Percentiles rank a stretch among this genome's conserved stretches.
Evolutionary conservation across 2,888 invertebrate genomes (phyloP).

Genomic region (Agonopterix subpropinquella): DNA sequence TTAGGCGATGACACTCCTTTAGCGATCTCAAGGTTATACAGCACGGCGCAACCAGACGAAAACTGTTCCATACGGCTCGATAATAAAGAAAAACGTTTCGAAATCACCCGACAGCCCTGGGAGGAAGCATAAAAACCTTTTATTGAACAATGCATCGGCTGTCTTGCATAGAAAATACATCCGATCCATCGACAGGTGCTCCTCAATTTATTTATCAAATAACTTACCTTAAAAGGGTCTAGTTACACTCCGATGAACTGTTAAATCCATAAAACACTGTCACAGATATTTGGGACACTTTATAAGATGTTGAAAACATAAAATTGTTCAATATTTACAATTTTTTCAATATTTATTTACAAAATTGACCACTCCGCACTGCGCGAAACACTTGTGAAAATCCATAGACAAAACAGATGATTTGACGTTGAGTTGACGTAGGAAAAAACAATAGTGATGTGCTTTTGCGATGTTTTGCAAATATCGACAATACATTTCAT

Average conservation of each 20-base stretch:
- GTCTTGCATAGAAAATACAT: constrained; percentile 11
- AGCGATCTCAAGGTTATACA: constrained; percentile 41
- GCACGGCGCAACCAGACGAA: constrained; percentile 25
- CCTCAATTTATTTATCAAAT: constrained; percentile 8
- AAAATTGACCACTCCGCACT: constrained; percentile 51
- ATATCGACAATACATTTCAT: no score
- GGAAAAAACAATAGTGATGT: no score
- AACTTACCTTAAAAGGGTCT: constrained; percentile 40
- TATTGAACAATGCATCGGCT: constrained; percentile 17
- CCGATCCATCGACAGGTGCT: constrained; percentile 18
- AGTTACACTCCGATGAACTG: constrained; percentile 15
- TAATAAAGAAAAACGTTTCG: constrained; percentile 19
- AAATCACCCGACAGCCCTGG: constrained; percentile 15
- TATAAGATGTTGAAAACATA: constrained; percentile 19
- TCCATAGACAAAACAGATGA: constrained; percentile 34
- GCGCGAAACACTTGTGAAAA: constrained; percentile 42
- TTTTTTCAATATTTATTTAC: constrained; percentile 48
- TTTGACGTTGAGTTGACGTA: no score
- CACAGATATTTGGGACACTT: constrained; percentile 26
- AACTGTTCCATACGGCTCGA: constrained; percentile 12
- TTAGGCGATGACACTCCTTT: constrained; percentile 42
- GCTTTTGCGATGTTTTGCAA: no score
- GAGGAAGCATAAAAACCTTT: constrained; percentile 12
- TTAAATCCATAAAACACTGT: constrained; percentile 48
- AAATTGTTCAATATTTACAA: constrained; percentile 43